Evolutionary conservation across 2,888 invertebrate species (phyloP), one percentile per base, ranked within the genome.

Genomic region (Seira sanloemensis): DNA sequence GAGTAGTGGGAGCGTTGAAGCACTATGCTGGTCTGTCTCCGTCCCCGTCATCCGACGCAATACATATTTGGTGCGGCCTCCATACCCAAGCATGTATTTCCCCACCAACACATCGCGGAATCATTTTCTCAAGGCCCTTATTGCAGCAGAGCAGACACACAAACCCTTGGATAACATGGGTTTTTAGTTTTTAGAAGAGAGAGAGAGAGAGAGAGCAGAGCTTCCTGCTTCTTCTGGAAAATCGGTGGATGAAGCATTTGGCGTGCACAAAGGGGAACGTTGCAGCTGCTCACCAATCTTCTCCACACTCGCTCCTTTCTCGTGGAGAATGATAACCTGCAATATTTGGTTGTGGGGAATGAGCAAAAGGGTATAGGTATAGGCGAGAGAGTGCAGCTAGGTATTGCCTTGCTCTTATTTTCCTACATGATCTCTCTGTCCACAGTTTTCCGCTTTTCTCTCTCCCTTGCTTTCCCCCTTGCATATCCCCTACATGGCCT

Each of bases 111-210:
- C 62, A 62, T 62, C n/a, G 19, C 62, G 19, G 25, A 68, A 58
- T 25, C n/a, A 50, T 26, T 25, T 62, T 77, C 54, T 77, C 76
- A 77, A 77, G 76, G 76, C 76, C 68, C 50, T 73, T 76, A n/a
- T 21, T 58, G 24, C 21, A 74, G 25, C n/a, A 58, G 72, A 71
- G 58, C 26, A 54, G 19, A 50, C 18, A 62, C 27, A 25, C 62
- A 58, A 75, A 75, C 74, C 74, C 65, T 74, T 26, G n/a, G 54
- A 54, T 37, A 9, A 12, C 37, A 37, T 9, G 37, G 7, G 12
- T 12, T 21, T 12, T 1, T 12, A 7, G 19, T 9, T 2, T 69
- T 27, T 37, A 58, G 18, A 58, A 19, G 18, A 58, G 58, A 58
- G 19, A 5, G 19, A 58, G 18, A 58, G 58, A n/a, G 58, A 58